phyloP scores from a whole-genome alignment of 2,888 invertebrate species.

The Plagodis pulveraria region DNA sequence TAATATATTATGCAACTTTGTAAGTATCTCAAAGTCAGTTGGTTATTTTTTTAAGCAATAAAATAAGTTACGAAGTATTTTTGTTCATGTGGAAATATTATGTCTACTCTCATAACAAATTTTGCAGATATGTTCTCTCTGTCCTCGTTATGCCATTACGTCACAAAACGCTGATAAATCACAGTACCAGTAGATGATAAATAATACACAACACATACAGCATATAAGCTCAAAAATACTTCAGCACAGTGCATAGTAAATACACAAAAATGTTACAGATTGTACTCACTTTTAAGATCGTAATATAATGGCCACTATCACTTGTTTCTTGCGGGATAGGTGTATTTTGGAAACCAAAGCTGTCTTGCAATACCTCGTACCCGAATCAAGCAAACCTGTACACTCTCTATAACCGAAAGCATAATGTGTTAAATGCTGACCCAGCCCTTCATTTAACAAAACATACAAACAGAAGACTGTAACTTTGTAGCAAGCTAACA shows the following conservation, averaged over 20 bases:
- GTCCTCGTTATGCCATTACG: too few relatives aligned
- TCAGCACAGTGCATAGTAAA: conserved; percentile 40
- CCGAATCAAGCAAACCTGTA: conserved; percentile 61
- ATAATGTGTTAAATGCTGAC: conserved; percentile 35
- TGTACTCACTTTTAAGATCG: conserved; percentile 63
- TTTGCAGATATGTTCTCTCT: too few relatives aligned
- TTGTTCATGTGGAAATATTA: too few relatives aligned
- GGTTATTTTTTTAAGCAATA: too few relatives aligned
- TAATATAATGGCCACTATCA: conserved; percentile 53
- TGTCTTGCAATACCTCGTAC: conserved; percentile 46
- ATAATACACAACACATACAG: conserved; percentile 20
- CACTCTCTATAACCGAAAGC: conserved; percentile 55
- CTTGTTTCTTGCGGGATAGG: conserved; percentile 44
- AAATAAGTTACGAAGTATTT: too few relatives aligned
- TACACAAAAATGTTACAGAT: conserved; percentile 48
- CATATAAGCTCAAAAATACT: conserved; percentile 25
- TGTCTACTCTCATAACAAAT: too few relatives aligned
- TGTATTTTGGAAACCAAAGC: conserved; percentile 57
- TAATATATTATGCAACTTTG: too few relatives aligned
- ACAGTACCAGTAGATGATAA: conserved; percentile 7
- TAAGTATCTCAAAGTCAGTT: too few relatives aligned
- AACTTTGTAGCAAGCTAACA: too few relatives aligned
- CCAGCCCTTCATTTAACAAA: conserved; percentile 30
- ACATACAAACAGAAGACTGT: background rate
- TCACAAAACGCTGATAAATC: too few relatives aligned